Conservation (phyloP, 2,113 vertebrate species). For the Gambusia holbrooki region DNA sequence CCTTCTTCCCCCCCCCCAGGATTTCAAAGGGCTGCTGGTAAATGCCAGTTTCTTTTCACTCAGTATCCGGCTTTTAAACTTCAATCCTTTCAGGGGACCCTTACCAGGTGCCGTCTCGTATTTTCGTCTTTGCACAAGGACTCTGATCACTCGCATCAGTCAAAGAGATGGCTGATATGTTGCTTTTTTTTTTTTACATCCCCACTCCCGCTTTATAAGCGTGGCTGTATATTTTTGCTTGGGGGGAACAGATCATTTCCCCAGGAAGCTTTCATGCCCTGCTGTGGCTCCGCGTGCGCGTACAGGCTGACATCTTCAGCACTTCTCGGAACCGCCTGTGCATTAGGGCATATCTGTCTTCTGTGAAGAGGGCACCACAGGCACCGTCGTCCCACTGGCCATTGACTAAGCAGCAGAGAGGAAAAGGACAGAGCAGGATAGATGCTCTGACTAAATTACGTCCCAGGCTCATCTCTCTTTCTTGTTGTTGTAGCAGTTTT, state of each 20-base stretch:
- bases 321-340: conserved; percentile 46
- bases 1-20: background rate
- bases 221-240: conserved; percentile 40
- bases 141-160: conserved; percentile 15
- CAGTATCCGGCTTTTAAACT: background rate
- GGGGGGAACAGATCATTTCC: conserved; percentile 43
- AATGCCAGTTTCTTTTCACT: background rate
- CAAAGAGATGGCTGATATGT: conserved; percentile 16
- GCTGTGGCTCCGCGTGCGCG: conserved; percentile 43
- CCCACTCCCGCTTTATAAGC: conserved; percentile 11
- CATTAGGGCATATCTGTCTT: conserved; percentile 54
- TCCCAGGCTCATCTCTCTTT: conserved; percentile 16
- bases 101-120: background rate
- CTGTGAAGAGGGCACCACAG: conserved; percentile 41
- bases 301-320: conserved; percentile 58
- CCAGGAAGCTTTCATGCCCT: conserved; percentile 41
- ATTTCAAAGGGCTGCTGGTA: background rate
- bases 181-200: conserved; percentile 28
- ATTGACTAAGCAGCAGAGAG: conserved; percentile 57
- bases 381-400: conserved; percentile 46
- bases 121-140: background rate
- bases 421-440: conserved; percentile 22
- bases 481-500: conserved; percentile 1
- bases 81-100: conserved; percentile 1
- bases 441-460: conserved; percentile 38